Evolutionary conservation across 1,140 invertebrate genomes (phyloP), one percentile per base, ranked within the genome.

Genomic region (Drosophila nebulosa): DNA sequence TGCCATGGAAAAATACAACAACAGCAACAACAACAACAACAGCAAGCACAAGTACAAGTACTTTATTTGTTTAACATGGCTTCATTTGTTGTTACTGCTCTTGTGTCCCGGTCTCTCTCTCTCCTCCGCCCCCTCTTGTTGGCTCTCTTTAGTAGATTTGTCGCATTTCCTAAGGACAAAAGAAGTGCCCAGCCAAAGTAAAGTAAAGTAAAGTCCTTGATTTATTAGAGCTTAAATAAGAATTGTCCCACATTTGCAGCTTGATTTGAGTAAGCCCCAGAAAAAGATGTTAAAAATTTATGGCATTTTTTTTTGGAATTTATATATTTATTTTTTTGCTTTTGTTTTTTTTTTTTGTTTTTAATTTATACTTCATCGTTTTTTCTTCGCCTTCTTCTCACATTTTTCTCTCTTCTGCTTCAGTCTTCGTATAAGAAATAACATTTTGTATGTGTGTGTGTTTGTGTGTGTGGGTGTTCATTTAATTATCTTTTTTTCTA

Each of bases 391-490:
- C 39, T 42, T 42, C 39, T 2, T 42, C 39, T 42, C 39, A 7
- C 39, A 42, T 30, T 42, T 46, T 46, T 3, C 39, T 46, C 18
- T 46, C 39, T 10, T 46, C 39, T 46, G 39, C 52, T 80, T 90
- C 89, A 90, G 89, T 90, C 89, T 90, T 90, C 90, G 89, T 90
- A 90, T 90, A 90, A 90, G 89, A 90, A 90, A 90, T 90, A 90
- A 90, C 89, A 90, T 90, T 90, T 89, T 80, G 27, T 68, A 66
- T 86, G 64, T 64, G 52, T 79, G 68, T 73, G 61, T 81, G 53
- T 74, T n/a, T n/a, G n/a, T 86, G 64, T 64, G 52, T 79, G 68
- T 73, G 61, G 81, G 53, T 74, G 4, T 42, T 42, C 30, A 32
- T 32, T 42, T 46, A 46, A 46, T 21, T 46, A 46, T 46, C 7